A percentile compares a stretch with the other conserved stretches of the same genome.
Conservation (phyloP, 2,797 vertebrate species). For the Saxicola maurus region DNA sequence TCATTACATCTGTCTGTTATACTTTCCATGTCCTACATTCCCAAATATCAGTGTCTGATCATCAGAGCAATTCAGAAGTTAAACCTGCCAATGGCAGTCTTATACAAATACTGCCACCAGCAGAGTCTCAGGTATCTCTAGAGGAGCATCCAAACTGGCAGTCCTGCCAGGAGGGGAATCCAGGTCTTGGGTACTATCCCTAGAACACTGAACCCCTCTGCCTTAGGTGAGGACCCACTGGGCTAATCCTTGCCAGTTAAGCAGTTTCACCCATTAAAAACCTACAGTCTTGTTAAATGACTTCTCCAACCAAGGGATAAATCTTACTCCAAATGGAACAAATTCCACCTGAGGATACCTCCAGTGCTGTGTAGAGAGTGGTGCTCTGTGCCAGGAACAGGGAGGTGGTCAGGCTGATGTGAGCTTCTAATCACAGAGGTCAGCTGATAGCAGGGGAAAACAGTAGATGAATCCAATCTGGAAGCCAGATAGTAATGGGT, state of each 20-base stretch:
- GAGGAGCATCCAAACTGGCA: not conserved
- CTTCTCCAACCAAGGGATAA: not conserved
- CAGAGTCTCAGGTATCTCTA: not conserved
- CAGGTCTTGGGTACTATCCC: not conserved
- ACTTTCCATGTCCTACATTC: not conserved
- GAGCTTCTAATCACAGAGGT: not conserved
- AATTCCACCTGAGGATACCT: not conserved
- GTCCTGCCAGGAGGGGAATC: not conserved
- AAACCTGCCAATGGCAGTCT: not conserved
- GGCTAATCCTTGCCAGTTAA: not conserved
- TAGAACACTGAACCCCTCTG: not conserved
- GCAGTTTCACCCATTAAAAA: not conserved
- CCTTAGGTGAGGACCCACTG: not conserved
- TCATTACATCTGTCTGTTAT: not conserved
- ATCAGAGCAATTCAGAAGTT: not conserved
- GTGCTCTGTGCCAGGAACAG: not conserved
- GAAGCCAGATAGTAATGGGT: not conserved
- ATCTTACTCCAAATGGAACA: not conserved
- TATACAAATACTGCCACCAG: not conserved
- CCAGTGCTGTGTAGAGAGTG: not conserved
- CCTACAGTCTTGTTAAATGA: rapidly evolving
- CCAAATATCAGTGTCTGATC: not conserved
- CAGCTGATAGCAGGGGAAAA: not conserved
- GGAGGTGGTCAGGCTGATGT: not conserved
- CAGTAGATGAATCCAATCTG: not conserved